Percentiles rank a stretch among this genome's conserved stretches.
Evolutionary conservation across 2,113 vertebrate genomes (phyloP).

Genomic region (Neomonachus schauinslandi): DNA sequence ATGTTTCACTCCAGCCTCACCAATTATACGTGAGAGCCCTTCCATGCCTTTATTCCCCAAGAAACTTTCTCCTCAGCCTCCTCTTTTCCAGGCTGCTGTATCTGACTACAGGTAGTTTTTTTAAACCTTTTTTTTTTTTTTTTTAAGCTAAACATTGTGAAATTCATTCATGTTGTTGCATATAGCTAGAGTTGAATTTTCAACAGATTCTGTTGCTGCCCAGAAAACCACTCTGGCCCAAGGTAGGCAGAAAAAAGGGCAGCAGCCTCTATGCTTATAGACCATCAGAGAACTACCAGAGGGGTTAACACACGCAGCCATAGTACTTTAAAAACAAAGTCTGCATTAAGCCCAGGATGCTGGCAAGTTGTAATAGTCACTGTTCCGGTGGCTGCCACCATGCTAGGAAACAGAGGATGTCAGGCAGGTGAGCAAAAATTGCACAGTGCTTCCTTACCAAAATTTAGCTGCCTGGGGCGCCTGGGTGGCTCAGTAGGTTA

Average conservation of each 20-base stretch:
- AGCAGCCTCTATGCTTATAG: neutral
- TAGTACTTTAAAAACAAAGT: neutral
- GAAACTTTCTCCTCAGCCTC: neutral
- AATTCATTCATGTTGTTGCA: neutral
- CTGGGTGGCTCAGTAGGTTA: no score
- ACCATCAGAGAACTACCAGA: neutral
- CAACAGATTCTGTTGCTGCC: neutral
- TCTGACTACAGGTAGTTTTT: neutral
- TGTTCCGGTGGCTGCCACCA: neutral
- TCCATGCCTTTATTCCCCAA: neutral
- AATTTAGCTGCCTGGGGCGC: neutral
- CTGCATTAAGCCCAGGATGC: neutral
- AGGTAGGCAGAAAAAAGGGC: neutral
- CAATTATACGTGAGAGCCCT: neutral
- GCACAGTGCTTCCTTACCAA: neutral
- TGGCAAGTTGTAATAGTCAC: neutral
- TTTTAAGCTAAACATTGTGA: neutral
- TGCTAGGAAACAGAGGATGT: neutral
- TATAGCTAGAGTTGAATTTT: neutral
- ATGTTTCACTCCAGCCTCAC: neutral
- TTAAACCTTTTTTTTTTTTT: neutral
- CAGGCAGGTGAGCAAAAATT: neutral
- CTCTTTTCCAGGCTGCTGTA: neutral
- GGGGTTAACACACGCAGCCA: neutral
- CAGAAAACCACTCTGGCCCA: neutral